phyloP scores from a whole-genome alignment of 2,888 invertebrate genomes.

The Vandiemenella viatica region DNA sequence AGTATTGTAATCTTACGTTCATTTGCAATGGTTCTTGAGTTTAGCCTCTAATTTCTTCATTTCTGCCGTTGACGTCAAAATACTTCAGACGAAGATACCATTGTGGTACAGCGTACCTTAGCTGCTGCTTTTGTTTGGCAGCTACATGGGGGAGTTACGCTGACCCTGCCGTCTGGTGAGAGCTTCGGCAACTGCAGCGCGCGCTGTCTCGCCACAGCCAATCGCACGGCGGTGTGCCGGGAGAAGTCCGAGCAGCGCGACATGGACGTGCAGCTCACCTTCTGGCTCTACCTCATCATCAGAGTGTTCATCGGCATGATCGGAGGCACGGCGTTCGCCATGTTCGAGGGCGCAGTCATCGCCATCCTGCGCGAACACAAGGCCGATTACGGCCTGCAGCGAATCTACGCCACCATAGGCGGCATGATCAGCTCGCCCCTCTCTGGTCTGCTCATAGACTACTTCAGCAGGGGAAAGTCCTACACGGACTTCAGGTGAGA shows the following conservation, averaged over 20 bases:
- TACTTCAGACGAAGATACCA: too few relatives aligned
- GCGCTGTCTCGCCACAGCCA: constrained; percentile 5
- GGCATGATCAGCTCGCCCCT: constrained; percentile 67
- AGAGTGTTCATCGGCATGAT: constrained; percentile 45
- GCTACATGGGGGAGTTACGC: too few relatives aligned
- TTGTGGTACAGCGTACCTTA: too few relatives aligned
- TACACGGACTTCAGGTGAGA: constrained; percentile 56
- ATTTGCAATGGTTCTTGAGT: too few relatives aligned
- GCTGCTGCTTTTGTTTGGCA: too few relatives aligned
- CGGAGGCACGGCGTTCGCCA: constrained; percentile 58
- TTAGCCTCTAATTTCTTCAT: too few relatives aligned
- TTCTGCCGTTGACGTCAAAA: too few relatives aligned
- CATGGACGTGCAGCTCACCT: constrained; percentile 47
- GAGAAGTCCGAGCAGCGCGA: constrained; percentile 43
- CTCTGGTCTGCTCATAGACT: constrained; percentile 57
- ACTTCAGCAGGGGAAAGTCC: constrained; percentile 49
- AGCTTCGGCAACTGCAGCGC: too few relatives aligned
- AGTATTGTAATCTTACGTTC: too few relatives aligned
- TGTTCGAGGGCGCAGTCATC: constrained; percentile 66
- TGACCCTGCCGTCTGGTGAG: too few relatives aligned
- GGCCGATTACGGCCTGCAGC: constrained; percentile 62
- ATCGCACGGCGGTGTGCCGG: constrained; percentile 39
- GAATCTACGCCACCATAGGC: constrained; percentile 59
- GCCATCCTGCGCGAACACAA: constrained; percentile 57
- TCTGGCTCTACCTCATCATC: constrained; percentile 55